Evolutionary conservation across 2,888 invertebrate species (phyloP), one percentile per base, ranked within the genome.

Genomic region (Dinocampus coccinellae): DNA sequence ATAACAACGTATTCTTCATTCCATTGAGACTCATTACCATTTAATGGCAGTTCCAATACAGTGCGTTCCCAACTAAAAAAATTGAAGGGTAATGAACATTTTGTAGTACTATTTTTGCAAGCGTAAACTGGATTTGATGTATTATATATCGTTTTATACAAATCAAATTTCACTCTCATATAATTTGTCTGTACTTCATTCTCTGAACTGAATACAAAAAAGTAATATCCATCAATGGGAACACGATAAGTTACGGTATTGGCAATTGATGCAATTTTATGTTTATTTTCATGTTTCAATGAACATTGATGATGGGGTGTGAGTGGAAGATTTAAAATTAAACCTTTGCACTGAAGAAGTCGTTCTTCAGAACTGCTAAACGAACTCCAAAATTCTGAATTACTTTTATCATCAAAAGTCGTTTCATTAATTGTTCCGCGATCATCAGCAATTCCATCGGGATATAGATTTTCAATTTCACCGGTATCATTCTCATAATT

Each of bases 281-380:
- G 89, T 9, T 81, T 77, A 2, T 65, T 73, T 57, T 90, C 89
- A 0, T 87, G 84, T 47, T 88, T 87, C 0, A 89, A 88, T 0
- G 88, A 83, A 78, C 94, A 94, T 2, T 88, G 85, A 2, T 88
- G 84, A 78, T 92, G 91, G 0, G 93, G 93, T 0, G 91, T 92
- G 3, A 94, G 85, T 0, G 94, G 94, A 36, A 94, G 87, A 84
- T 93, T 93, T 6, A 94, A 88, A 70, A 94, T 92, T 47, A 94
- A 88, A 0, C 94, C 94, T 34, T 91, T 92, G 78, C 94, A 94
- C 79, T 93, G 92, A 13, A 93, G 84, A 3, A 94, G 87, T 0
- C 93, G 92, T 82, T 94, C 94, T 82, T 94, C 94, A 57, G 93
- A 93, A 84, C 93, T 93, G 20, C 94, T 94, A 88, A 94, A 94